phyloP scores from a whole-genome alignment of 1,140 invertebrate genomes.

The Philopotamus ludificatus region DNA sequence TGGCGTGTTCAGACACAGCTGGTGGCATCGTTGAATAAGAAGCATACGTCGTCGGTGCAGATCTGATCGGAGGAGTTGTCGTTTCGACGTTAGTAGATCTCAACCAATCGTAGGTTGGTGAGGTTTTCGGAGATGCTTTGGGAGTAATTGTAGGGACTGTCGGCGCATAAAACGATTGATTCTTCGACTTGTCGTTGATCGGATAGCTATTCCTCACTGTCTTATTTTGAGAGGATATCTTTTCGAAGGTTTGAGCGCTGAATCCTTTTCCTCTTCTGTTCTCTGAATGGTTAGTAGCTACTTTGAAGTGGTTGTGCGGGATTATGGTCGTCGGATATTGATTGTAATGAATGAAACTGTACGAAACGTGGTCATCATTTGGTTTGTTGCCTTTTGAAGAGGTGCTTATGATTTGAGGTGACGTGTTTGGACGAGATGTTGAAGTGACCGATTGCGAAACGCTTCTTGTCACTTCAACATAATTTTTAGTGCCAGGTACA shows the following conservation, averaged over 20 bases:
- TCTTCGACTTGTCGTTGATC: constrained; percentile 19
- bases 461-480: constrained; percentile 39
- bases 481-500: constrained; percentile 38
- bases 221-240: constrained; percentile 1
- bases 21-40: constrained; percentile 20
- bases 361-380: background rate
- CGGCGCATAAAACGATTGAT: constrained; percentile 28
- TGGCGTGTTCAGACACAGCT: constrained; percentile 47
- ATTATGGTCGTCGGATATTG: constrained; percentile 31
- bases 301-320: constrained; percentile 16
- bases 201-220: constrained; percentile 18
- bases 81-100: background rate
- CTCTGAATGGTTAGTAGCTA: background rate
- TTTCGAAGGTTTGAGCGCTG: constrained; percentile 15
- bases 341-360: constrained; percentile 32
- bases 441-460: constrained; percentile 31
- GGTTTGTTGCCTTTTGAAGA: background rate
- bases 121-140: constrained; percentile 30
- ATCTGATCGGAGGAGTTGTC: constrained; percentile 20
- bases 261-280: constrained; percentile 25
- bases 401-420: background rate
- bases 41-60: constrained; percentile 44
- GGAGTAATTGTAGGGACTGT: constrained; percentile 38
- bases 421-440: constrained; percentile 3
- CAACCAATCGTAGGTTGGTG: background rate